Evolutionary conservation across 2,888 invertebrate species (phyloP).

Genomic region (Scelioninae gen. 2): DNA sequence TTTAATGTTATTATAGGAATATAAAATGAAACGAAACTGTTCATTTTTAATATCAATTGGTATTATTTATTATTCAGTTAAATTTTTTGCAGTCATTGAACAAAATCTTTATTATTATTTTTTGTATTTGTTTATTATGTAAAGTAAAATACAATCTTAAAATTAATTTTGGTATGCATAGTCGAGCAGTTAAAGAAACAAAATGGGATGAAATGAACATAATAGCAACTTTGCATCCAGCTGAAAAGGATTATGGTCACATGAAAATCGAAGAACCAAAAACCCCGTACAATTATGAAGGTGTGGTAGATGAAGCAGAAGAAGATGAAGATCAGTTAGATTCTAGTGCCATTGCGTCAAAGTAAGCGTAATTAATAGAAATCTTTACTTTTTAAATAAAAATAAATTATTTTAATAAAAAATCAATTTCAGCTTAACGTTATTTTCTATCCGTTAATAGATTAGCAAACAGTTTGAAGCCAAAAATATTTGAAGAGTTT

Average conservation of each 20-base stretch:
- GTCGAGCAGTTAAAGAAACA: constrained; percentile 78
- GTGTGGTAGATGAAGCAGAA: constrained; percentile 77
- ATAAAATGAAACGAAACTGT: too few species aligned
- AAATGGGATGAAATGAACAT: constrained; percentile 99
- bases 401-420: background rate
- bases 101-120: too few species aligned
- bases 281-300: constrained; percentile 87
- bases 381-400: constrained; percentile 8
- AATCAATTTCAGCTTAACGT: background rate
- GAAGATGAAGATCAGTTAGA: constrained; percentile 78
- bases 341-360: constrained; percentile 86
- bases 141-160: too few species aligned
- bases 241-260: constrained; percentile 99
- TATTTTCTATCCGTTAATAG: constrained; percentile 58
- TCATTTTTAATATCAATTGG: too few species aligned
- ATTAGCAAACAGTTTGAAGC: constrained; percentile 74
- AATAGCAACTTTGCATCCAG: constrained; percentile 96
- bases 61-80: too few species aligned
- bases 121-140: too few species aligned
- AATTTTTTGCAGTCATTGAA: too few species aligned
- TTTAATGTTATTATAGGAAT: too few species aligned
- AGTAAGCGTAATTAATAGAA: constrained; percentile 75
- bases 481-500: constrained; percentile 75
- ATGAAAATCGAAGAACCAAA: constrained; percentile 99
- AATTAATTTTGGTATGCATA: too few species aligned